Evolutionary conservation across 2,888 invertebrate species (phyloP).

Genomic region (Alitta virens): DNA sequence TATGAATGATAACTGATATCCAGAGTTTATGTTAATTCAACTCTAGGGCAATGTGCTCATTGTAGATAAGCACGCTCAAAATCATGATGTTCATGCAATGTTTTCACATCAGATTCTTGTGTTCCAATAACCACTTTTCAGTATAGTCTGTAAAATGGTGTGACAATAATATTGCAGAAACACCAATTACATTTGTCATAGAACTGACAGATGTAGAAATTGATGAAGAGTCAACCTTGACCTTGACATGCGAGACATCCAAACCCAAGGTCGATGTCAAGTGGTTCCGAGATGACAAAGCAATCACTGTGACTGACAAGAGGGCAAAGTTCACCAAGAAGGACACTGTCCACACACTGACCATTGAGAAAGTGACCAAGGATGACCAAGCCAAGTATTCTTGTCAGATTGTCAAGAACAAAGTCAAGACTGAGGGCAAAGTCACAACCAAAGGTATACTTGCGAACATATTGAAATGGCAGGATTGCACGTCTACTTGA

Average conservation of each 20-base stretch:
- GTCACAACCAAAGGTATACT: neutral
- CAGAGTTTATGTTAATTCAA: too few relatives aligned
- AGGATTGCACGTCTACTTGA: constrained; percentile 21
- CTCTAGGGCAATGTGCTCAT: too few relatives aligned
- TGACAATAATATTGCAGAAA: too few relatives aligned
- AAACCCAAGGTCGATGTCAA: constrained; percentile 38
- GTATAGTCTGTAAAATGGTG: too few relatives aligned
- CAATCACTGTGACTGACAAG: constrained; percentile 31
- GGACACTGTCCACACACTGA: neutral
- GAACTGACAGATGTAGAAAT: constrained; percentile 40
- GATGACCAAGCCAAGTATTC: constrained; percentile 14
- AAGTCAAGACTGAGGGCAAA: neutral
- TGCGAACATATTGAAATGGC: too few relatives aligned
- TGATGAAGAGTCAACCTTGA: constrained; percentile 38
- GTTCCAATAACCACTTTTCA: too few relatives aligned
- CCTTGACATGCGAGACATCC: constrained; percentile 43
- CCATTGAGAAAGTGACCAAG: neutral
- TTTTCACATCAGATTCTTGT: too few relatives aligned
- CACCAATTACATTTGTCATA: constrained; percentile 32
- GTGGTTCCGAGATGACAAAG: constrained; percentile 48
- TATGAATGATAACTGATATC: too few relatives aligned
- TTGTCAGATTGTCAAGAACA: constrained; percentile 26
- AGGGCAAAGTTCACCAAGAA: neutral
- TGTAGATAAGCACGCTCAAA: too few relatives aligned
- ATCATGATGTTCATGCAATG: too few relatives aligned